phyloP scores from a whole-genome alignment of 2,797 vertebrate genomes.

The Champsocephalus esox region DNA sequence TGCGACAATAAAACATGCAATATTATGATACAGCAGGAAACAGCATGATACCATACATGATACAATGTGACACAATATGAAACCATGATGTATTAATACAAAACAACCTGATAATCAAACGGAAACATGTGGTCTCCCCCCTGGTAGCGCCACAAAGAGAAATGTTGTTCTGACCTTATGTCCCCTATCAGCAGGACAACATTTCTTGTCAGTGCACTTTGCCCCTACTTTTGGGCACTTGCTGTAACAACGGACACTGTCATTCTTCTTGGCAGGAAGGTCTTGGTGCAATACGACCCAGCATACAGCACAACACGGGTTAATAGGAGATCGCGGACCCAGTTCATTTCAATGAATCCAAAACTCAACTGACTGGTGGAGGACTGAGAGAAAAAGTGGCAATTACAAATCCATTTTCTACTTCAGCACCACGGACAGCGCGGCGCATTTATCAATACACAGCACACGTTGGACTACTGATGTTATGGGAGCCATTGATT shows the following conservation, averaged over 20 bases:
- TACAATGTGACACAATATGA: background rate
- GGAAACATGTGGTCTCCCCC: too few relatives aligned
- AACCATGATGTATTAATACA: background rate
- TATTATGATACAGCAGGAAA: background rate
- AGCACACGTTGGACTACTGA: background rate
- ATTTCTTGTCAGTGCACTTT: too few relatives aligned
- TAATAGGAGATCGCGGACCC: background rate
- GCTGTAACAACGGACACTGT: background rate
- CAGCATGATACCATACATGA: background rate
- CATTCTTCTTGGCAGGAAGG: background rate
- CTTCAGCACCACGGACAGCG: background rate
- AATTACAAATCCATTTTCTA: background rate
- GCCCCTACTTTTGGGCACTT: background rate
- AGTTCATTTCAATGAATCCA: background rate
- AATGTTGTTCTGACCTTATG: too few relatives aligned
- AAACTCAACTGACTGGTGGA: background rate
- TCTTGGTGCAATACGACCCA: background rate
- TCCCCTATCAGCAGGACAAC: too few relatives aligned
- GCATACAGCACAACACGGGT: accelerated
- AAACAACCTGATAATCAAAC: background rate
- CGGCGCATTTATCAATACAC: background rate
- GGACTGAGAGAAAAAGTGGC: background rate
- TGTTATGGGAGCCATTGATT: background rate
- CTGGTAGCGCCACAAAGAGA: too few relatives aligned
- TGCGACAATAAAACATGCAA: background rate